These are phyloP conservation scores for Gulo gulo DNA, from an alignment of 2,113 vertebrate genomes.

Conservation along the genomic window DNA sequence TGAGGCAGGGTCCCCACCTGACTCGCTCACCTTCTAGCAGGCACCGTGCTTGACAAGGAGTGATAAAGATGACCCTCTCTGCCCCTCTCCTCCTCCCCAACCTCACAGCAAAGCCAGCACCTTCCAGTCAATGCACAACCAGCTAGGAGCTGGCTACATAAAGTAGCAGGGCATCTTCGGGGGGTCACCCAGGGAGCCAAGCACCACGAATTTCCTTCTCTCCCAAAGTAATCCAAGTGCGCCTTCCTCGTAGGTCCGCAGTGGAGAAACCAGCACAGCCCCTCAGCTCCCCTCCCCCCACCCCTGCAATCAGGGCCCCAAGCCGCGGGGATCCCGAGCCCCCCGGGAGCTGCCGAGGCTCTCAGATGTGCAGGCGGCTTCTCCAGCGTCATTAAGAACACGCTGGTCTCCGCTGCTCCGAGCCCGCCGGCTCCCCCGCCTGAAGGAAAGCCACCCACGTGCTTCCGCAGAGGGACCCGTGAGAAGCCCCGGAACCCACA, in stretches of 20 bases:
- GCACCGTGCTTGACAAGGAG: not conserved
- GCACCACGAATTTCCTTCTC: not conserved
- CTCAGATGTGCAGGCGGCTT: not conserved
- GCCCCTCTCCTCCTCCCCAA: not conserved
- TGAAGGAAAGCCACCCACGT: conserved; percentile 5
- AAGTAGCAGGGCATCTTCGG: not conserved
- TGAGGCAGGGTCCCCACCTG: not conserved
- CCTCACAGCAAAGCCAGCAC: not conserved
- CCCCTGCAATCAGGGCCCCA: not conserved
- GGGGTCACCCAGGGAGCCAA: not conserved
- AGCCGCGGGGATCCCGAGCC: not conserved
- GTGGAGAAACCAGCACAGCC: not conserved
- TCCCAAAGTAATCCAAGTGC: not conserved
- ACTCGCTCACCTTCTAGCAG: fast-evolving
- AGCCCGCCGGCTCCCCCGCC: not conserved
- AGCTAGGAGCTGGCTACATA: not conserved
- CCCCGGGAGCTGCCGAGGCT: not conserved
- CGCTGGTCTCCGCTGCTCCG: not conserved
- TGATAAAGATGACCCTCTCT: not conserved
- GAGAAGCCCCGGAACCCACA: not conserved
- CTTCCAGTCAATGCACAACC: not conserved
- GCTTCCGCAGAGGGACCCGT: not conserved
- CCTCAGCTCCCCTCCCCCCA: not conserved
- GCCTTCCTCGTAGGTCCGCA: not conserved
- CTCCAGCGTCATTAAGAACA: not conserved